Base-by-base conservation (phyloP, 2,113 vertebrate genomes). In the Coracopsis vasa region DNA sequence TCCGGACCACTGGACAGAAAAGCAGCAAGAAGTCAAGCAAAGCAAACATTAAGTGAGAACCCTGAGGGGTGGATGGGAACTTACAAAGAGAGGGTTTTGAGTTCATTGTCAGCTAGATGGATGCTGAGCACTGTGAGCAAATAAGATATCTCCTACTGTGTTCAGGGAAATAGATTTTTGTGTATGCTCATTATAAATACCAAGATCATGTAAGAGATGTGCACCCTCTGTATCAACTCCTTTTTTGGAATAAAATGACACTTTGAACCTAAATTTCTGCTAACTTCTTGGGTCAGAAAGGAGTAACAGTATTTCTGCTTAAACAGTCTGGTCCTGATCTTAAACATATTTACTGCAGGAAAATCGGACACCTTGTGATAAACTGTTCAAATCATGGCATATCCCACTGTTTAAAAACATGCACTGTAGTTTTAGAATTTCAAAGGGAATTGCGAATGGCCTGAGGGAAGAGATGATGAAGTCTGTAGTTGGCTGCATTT, bases 131-230 rank as follows among this genome's bases (percentile, higher is more conserved):
- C 72, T 88, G 50, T 54, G 83, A 88, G 35, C 27, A 94, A 88
- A 94, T 75, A 92, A 94, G 39, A 35, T 58, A 10, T 83, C 60
- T 94, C 92, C 72, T 73, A 21, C 92, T 86, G 83, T 35, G 67
- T 71, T 80, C 72, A 74, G 54, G 86, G 75, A 94, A 94, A 93
- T 88, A 88, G 82, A 53, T 90, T 94, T 95, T 91, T 4, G 1
- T 31, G 53, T 88, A 44, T 0, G 0, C 7, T 74, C 50, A 27
- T 64, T 88, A 64, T 78, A 88, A 92, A 78, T 54, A 92, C 79
- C 37, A 58, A 80, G 83, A 58, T 23, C 2, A 0, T 35, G 20
- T 54, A 77, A 84, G 45, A 86, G 71, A 74, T 60, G 47, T 62
- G 41, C 20, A 64, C 58, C 33, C 29, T 88, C 75, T 73, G 27